Percentiles rank a stretch among this genome's conserved stretches.
These are phyloP conservation scores for Noctua pronuba DNA, from an alignment of 2,888 invertebrate genomes.

Conservation along the genomic window DNA sequence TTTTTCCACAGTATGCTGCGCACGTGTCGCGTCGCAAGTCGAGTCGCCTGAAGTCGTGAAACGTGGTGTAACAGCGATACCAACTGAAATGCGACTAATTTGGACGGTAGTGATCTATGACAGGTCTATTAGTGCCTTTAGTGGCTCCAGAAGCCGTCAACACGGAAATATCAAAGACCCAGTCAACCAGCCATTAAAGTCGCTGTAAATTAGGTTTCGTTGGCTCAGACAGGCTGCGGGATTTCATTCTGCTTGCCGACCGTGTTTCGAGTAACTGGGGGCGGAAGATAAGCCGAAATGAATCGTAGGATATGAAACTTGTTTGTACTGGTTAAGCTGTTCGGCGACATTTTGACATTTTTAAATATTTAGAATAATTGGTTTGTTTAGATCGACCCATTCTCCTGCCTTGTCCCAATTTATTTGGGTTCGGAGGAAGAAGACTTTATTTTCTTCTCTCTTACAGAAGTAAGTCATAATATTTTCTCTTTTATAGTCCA, in stretches of 20 bases:
- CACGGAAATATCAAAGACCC: conserved; percentile 17
- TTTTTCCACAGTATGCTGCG: no score
- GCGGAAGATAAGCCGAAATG: conserved; percentile 8
- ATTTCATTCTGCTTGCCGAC: not conserved
- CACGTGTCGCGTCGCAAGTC: no score
- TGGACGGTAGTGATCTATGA: not conserved
- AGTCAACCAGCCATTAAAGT: not conserved
- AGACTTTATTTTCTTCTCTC: not conserved
- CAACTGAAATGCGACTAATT: not conserved
- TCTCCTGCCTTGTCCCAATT: not conserved
- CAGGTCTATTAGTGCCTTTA: not conserved
- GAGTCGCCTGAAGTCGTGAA: no score
- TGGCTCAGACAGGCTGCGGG: conserved; percentile 1
- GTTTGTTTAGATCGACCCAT: not conserved
- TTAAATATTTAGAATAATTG: not conserved
- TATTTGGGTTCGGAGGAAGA: not conserved
- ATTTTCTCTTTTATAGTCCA: not conserved
- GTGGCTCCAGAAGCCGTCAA: not conserved
- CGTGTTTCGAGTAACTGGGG: conserved; percentile 19
- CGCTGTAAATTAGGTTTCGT: conserved; percentile 12
- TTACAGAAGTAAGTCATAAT: not conserved
- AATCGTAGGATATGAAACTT: not conserved
- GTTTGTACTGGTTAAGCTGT: not conserved
- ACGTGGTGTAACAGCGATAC: no score
- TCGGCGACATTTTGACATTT: conserved; percentile 3